Percentiles rank a stretch among this genome's conserved stretches.
phyloP scores from a whole-genome alignment of 2,113 vertebrate species.

The Thomomys bottae region DNA sequence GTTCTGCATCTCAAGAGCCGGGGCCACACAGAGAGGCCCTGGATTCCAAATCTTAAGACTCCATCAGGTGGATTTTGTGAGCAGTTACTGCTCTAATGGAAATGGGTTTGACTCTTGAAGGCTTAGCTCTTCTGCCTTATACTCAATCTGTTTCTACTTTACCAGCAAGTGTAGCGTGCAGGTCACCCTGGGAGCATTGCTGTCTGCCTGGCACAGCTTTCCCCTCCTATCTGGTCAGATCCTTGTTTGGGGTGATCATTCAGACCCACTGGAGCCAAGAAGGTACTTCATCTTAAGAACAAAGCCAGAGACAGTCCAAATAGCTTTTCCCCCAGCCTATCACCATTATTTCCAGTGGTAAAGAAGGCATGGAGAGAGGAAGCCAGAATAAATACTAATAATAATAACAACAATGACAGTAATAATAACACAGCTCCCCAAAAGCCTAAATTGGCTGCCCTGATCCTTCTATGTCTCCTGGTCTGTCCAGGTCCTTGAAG shows the following conservation, averaged over 20 bases:
- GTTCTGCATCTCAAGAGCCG: neutral
- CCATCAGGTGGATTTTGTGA: neutral
- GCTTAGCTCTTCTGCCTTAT: neutral
- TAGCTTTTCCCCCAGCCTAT: neutral
- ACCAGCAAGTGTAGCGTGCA: neutral
- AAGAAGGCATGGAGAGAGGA: neutral
- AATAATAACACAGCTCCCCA: no score
- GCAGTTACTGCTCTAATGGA: constrained; percentile 14
- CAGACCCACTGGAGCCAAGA: neutral
- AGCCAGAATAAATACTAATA: no score
- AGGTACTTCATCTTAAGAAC: neutral
- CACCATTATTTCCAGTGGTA: neutral
- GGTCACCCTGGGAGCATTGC: neutral
- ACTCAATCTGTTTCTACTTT: neutral
- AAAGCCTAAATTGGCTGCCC: neutral
- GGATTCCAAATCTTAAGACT: neutral
- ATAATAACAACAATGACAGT: no score
- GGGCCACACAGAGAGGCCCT: neutral
- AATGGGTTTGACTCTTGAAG: neutral
- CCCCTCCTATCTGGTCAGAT: neutral
- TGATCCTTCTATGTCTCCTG: neutral
- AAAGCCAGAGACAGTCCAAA: neutral
- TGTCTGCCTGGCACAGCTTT: neutral
- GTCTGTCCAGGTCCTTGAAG: neutral
- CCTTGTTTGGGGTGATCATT: neutral